Evolutionary conservation across 1,140 invertebrate species (phyloP), one percentile per base, ranked within the genome.

Genomic region (Vollenhovia emeryi): DNA sequence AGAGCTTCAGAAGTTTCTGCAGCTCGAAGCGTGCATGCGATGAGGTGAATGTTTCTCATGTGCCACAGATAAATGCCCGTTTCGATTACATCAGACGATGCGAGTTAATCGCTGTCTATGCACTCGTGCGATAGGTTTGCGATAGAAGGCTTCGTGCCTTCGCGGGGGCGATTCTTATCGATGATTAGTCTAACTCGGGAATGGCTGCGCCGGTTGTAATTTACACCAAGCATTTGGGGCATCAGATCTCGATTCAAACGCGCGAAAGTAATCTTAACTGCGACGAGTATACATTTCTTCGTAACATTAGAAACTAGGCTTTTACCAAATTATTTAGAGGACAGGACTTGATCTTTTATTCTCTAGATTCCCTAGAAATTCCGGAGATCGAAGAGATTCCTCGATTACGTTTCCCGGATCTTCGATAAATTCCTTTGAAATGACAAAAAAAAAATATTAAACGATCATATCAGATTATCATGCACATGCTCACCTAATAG

Each of bases 11-110:
- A 74, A 3, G 40, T 9, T 78, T 78, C 40, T 45, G 48, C 30
- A 27, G 50, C 50, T 55, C 66, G 71, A 80, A 80, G 78, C 78
- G 78, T 80, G 78, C 78, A 43, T 71, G 33, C 36, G 18, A 80
- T 71, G 50, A 71, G 24, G 21, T 71, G 33, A 80, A 66, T 69
- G 36, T 71, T 43, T 43, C 18, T 69, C 50, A n/a, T 7, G 59
- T 66, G 60, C 43, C 43, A 21, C n/a, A 27, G 62, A 76, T 21
- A 18, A 76, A 66, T 50, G 18, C 13, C 43, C 21, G 45, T 36
- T 48, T 78, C 36, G 21, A 75, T n/a, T n/a, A n/a, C 8, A 9
- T 76, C 9, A 45, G 33, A 24, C 55, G 60, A 78, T 50, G 45
- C 18, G 24, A 36, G 5, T 66, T 50, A 50, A 66, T 36, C 7